Evolutionary conservation across 2,113 vertebrate species (phyloP), one percentile per base, ranked within the genome.

Genomic region (Sorex araneus): DNA sequence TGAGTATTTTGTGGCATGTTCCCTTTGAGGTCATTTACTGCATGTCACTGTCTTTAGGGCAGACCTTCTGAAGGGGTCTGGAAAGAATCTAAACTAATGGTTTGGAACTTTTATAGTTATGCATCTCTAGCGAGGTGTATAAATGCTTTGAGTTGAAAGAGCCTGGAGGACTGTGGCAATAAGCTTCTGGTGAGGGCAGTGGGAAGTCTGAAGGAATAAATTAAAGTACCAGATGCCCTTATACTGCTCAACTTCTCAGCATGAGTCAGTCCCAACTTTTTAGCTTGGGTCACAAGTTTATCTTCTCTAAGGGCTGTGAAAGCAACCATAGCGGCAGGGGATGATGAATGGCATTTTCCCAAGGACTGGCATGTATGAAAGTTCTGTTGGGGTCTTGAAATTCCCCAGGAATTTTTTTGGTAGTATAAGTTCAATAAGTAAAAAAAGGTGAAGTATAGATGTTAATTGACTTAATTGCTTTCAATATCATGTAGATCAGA

Each of bases 141-240:
- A 97, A 94, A 93, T 95, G 97, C 95, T 96, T 96, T 96, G 97
- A 97, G 90, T 95, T 97, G 95, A 97, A 97, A 95, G 94, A 95
- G 95, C 93, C 74, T 0, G 36, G 90, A 97, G 89, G 94, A 89
- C 78, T 91, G 66, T 89, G 81, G 71, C 95, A 96, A 85, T 96
- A 96, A 97, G 96, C 57, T 95, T 92, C 88, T 95, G 91, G 94
- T 92, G 73, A 95, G 92, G 96, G 94, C 91, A 95, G 89, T 94
- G 89, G 93, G 95, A 96, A 96, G 95, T 92, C 89, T 95, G 92
- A 94, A 95, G 93, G 96, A 96, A 97, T 95, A 95, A 96, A 96
- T 96, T 97, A 97, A 97, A 95, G 63, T 86, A 96, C 95, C 19
- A 32, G 96, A 97, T 97, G 95, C 95, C 97, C 78, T 95, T 82